Evolutionary conservation across 1,140 invertebrate genomes (phyloP).

Genomic region (Mercenaria mercenaria): DNA sequence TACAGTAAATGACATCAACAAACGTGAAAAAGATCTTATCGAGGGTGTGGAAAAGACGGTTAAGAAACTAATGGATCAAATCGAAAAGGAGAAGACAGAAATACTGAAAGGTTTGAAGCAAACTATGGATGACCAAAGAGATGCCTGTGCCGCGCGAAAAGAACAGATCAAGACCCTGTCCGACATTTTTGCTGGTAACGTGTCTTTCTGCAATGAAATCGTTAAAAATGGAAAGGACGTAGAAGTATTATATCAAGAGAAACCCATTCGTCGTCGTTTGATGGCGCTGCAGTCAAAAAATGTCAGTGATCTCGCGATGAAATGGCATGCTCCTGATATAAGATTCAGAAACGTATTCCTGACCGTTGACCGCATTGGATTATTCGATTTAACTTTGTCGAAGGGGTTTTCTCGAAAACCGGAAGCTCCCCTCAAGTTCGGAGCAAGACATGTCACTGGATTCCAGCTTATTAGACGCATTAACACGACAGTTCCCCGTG

Average conservation of each 20-base stretch:
- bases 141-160: conserved; percentile 44
- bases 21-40: conserved; percentile 61
- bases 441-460: conserved; percentile 45
- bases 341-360: conserved; percentile 63
- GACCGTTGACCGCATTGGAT: conserved; percentile 58
- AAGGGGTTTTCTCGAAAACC: conserved; percentile 41
- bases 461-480: conserved; percentile 51
- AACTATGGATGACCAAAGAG: conserved; percentile 62
- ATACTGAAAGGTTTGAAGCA: conserved; percentile 46
- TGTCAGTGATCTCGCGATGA: conserved; percentile 28
- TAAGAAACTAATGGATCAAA: conserved; percentile 62
- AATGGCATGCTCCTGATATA: conserved; percentile 62
- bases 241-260: conserved; percentile 55
- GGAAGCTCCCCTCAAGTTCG: conserved; percentile 50
- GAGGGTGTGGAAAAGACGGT: conserved; percentile 60
- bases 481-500: conserved; percentile 45
- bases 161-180: conserved; percentile 31
- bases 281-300: conserved; percentile 60
- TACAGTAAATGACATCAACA: conserved; percentile 58
- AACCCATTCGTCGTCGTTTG: conserved; percentile 29
- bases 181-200: conserved; percentile 37
- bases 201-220: conserved; percentile 54
- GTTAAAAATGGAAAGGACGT: conserved; percentile 61
- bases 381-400: conserved; percentile 52
- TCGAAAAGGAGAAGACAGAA: conserved; percentile 60